phyloP scores from a whole-genome alignment of 2,797 vertebrate genomes.

The Rachycentron canadum region DNA sequence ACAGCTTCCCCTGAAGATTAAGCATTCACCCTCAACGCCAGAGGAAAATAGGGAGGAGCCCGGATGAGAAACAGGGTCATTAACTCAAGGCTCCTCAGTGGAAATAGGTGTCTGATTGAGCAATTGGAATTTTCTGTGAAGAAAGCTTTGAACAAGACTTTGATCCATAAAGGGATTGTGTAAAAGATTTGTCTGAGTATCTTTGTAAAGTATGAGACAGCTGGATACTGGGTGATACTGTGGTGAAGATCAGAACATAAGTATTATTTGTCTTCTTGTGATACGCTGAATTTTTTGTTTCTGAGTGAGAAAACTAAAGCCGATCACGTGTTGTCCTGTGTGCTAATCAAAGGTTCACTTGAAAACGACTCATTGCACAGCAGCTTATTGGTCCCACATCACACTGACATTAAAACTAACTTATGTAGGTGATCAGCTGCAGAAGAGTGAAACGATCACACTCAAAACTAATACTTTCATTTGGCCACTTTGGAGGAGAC shows the following conservation, averaged over 20 bases:
- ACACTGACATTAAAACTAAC: constrained; percentile 48
- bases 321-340: constrained; percentile 45
- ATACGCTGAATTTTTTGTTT: constrained; percentile 42
- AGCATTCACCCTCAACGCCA: constrained; percentile 68
- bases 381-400: constrained; percentile 31
- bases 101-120: constrained; percentile 74
- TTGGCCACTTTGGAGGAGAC: constrained; percentile 43
- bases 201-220: constrained; percentile 42
- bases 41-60: constrained; percentile 72
- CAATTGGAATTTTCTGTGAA: constrained; percentile 64
- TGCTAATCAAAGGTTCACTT: constrained; percentile 51
- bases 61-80: constrained; percentile 80
- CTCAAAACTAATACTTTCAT: constrained; percentile 50
- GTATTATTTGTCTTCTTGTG: constrained; percentile 36
- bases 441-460: constrained; percentile 52
- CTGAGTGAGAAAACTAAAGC: constrained; percentile 47
- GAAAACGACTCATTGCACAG: constrained; percentile 47
- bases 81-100: constrained; percentile 66
- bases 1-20: constrained; percentile 81
- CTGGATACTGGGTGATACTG: constrained; percentile 40
- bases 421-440: constrained; percentile 57
- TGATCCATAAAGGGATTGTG: constrained; percentile 59
- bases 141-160: constrained; percentile 55
- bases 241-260: constrained; percentile 34
- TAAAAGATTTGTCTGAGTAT: constrained; percentile 56